phyloP scores from a whole-genome alignment of 1,140 invertebrate genomes.

The Zaprionus davidi region DNA sequence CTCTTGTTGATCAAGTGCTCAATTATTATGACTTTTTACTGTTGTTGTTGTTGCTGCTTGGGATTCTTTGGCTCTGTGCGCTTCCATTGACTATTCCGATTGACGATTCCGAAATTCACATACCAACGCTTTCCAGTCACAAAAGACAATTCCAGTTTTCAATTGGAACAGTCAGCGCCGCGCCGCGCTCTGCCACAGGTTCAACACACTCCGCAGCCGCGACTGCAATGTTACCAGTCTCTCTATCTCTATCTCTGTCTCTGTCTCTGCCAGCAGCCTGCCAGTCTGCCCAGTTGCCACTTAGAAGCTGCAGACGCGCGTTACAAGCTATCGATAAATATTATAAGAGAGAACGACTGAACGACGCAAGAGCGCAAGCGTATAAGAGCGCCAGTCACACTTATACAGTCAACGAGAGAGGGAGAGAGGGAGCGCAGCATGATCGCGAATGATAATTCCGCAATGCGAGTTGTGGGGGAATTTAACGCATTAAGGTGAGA shows the following conservation, averaged over 20 bases:
- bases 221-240: constrained; percentile 51
- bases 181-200: constrained; percentile 45
- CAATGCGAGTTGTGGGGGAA: neutral
- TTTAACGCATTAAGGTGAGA: constrained; percentile 4
- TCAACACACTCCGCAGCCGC: constrained; percentile 58
- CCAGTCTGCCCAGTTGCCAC: constrained; percentile 24
- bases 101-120: constrained; percentile 75
- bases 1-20: constrained; percentile 73
- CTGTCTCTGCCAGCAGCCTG: neutral
- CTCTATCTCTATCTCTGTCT: neutral
- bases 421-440: neutral
- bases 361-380: neutral
- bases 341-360: neutral
- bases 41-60: constrained; percentile 38
- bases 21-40: constrained; percentile 73
- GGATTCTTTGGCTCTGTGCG: constrained; percentile 34
- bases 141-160: constrained; percentile 81
- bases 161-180: constrained; percentile 62
- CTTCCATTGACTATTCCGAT: constrained; percentile 80
- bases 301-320: constrained; percentile 43
- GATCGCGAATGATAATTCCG: neutral
- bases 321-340: constrained; percentile 24
- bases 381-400: constrained; percentile 26
- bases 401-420: neutral
- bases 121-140: constrained; percentile 74